phyloP scores from a whole-genome alignment of 2,113 vertebrate species.

The Festucalex cinctus region DNA sequence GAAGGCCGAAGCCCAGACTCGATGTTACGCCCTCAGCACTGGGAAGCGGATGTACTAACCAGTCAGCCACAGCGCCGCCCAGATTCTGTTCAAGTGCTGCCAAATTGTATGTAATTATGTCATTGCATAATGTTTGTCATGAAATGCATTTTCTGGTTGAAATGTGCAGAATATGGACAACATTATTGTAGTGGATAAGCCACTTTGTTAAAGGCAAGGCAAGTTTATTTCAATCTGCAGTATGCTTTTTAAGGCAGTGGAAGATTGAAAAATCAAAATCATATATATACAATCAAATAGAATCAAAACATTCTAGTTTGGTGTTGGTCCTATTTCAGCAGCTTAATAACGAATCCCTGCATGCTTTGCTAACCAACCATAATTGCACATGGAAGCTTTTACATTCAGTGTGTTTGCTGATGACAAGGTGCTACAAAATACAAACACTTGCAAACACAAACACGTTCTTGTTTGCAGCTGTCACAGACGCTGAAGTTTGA shows the following conservation, averaged over 20 bases:
- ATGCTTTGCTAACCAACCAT: slow-evolving; percentile 5
- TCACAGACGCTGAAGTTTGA: background rate
- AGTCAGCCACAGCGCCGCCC: too few relatives aligned
- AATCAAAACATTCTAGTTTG: background rate
- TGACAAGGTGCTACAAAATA: background rate
- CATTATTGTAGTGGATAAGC: background rate
- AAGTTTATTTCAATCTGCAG: background rate
- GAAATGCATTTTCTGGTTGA: background rate
- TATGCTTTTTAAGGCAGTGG: slow-evolving; percentile 2
- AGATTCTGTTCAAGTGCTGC: too few relatives aligned
- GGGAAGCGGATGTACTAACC: too few relatives aligned
- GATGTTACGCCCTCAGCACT: too few relatives aligned
- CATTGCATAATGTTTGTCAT: background rate
- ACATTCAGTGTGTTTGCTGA: slow-evolving; percentile 6
- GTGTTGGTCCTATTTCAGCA: background rate
- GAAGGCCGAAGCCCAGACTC: too few relatives aligned
- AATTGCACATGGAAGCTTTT: background rate
- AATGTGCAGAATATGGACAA: slow-evolving; percentile 11
- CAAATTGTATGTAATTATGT: background rate
- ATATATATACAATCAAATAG: too few relatives aligned
- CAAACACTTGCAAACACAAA: slow-evolving; percentile 13
- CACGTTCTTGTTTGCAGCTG: slow-evolving; percentile 14
- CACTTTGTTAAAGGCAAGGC: too few relatives aligned
- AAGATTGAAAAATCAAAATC: background rate
- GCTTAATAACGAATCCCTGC: background rate